Evolutionary conservation across 2,797 vertebrate genomes (phyloP).

Genomic region (Gastrophryne carolinensis): DNA sequence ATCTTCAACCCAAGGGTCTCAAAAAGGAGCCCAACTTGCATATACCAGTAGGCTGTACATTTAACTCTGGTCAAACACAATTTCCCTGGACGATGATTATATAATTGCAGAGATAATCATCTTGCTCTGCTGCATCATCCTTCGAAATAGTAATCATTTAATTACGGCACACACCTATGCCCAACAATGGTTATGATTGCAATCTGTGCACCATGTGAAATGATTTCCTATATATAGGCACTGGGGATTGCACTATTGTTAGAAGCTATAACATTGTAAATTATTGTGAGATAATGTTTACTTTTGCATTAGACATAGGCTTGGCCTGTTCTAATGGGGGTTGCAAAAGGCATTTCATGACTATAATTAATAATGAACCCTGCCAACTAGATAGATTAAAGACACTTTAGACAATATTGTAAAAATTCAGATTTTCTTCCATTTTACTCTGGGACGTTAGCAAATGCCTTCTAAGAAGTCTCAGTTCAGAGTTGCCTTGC

Average conservation of each 20-base stretch:
- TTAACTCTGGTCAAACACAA: constrained; percentile 8
- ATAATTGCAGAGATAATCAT: not conserved
- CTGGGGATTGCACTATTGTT: not conserved
- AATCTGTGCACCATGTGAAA: not conserved
- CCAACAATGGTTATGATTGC: not conserved
- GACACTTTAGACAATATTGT: too few relatives aligned
- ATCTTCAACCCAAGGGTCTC: constrained; percentile 34
- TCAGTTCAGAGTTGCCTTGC: not conserved
- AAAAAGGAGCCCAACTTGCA: constrained; percentile 30
- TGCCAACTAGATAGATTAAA: too few relatives aligned
- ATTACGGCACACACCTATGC: not conserved
- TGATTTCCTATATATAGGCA: not conserved
- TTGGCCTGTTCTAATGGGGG: too few relatives aligned
- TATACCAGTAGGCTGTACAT: constrained; percentile 29
- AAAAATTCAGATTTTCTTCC: too few relatives aligned
- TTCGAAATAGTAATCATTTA: not conserved
- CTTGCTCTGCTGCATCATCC: not conserved
- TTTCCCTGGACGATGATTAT: not conserved
- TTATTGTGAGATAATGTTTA: too few relatives aligned
- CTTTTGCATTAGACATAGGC: too few relatives aligned
- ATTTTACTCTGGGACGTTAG: too few relatives aligned
- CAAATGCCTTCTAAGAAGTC: too few relatives aligned
- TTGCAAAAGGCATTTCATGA: too few relatives aligned
- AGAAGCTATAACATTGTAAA: too few relatives aligned
- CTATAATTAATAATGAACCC: too few relatives aligned